These are phyloP conservation scores for Pemphredon lugubris DNA, from an alignment of 2,888 invertebrate genomes.

Conservation along the genomic window DNA sequence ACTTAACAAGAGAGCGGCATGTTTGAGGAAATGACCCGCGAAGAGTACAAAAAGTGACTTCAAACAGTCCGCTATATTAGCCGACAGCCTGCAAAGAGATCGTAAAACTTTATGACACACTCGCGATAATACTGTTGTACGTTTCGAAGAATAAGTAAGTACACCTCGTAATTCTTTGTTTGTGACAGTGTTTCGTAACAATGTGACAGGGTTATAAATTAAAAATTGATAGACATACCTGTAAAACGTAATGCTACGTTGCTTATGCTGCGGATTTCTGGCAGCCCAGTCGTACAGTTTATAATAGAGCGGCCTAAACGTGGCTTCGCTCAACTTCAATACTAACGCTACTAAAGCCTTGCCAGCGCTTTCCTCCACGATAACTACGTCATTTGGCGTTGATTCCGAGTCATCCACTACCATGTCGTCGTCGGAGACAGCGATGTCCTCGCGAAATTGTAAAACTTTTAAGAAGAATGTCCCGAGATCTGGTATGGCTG, in stretches of 20 bases:
- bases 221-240: constrained; percentile 81
- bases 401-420: constrained; percentile 75
- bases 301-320: constrained; percentile 94
- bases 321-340: constrained; percentile 93
- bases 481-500: constrained; percentile 86
- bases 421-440: constrained; percentile 39
- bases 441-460: constrained; percentile 85
- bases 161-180: too few species aligned
- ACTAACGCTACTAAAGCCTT: constrained; percentile 90
- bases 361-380: constrained; percentile 88
- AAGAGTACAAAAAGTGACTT: constrained; percentile 95
- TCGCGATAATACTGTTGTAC: too few species aligned
- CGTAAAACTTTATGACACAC: constrained; percentile 64
- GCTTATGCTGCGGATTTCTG: constrained; percentile 84
- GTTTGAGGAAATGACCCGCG: constrained; percentile 91
- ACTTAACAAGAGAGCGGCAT: constrained; percentile 89
- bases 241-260: constrained; percentile 91
- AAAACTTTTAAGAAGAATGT: constrained; percentile 88
- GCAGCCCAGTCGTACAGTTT: constrained; percentile 94
- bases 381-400: constrained; percentile 81
- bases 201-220: too few species aligned
- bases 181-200: too few species aligned
- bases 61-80: constrained; percentile 89
- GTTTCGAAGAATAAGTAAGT: too few species aligned
- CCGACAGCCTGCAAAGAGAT: constrained; percentile 84